Evolutionary conservation across 2,888 invertebrate genomes (phyloP), one percentile per base, ranked within the genome.

Genomic region (Athrips mouffetella): DNA sequence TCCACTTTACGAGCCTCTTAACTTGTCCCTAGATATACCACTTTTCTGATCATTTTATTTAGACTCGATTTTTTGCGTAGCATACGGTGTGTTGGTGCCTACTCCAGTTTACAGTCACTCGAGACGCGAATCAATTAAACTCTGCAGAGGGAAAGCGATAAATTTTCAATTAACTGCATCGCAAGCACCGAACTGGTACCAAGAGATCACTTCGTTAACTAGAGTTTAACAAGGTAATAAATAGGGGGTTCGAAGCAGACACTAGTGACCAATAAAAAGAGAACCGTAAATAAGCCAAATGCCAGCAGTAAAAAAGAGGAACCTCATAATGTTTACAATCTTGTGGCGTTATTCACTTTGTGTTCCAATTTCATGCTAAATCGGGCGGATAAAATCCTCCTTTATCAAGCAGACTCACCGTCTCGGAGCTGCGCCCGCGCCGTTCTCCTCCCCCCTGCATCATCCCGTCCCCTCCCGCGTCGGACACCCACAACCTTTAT

Each of bases 321-420:
- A 81, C 78, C 81, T 84, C 80, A 75, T 86, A 85, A 87, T 88
- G 87, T 86, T 88, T 86, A 88, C 87, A 85, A 85, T 87, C 86
- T 83, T 83, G 87, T 86, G 84, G 85, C 85, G 87, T 87, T 87
- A 88, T 87, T 86, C 88, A 87, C 88, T 86, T 87, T 88, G 88
- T 87, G 80, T 86, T 86, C 84, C 87, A 88, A 88, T 88, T 88
- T 88, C 87, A 87, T 87, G 88, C 85, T 88, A 88, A 88, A 88
- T 87, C 83, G 82, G 83, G 82, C 82, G 85, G 81, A 82, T 84
- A 79, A 86, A 86, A 88, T 83, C 76, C 76, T 84, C 76, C 73
- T 86, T 85, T 85, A 86, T 85, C 85, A 80, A 70, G 80, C 80
- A 87, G 86, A 80, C 63, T 73, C 77, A 82, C 87, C 85, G 85